Base-by-base conservation (phyloP, 37 sponge, comb jelly and placozoan genomes). In the Lycopodina hypogea region DNA sequence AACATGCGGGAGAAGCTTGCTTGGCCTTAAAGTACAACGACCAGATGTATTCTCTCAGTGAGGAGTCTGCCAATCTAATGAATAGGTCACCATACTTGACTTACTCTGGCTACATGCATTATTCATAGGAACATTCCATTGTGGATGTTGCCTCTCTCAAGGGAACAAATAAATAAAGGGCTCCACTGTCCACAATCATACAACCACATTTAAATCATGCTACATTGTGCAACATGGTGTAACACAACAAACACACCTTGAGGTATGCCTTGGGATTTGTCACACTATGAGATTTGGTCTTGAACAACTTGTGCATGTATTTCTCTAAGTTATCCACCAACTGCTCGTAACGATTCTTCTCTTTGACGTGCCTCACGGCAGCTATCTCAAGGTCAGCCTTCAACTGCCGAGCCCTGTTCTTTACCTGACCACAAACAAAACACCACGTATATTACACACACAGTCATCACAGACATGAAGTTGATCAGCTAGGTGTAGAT, bases 281-380 rank as follows among this genome's bases (percentile, higher is more conserved):
- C 18, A 65, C 17, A 32, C 34, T 30, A 32, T 65, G 66, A 30
- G 32, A 32, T 12, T 32, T 65, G 9, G 66, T 32, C 18, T 3
- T 73, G 34, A 9, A 55, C 24, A 33, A 18, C 56, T 56, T 60
- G 15, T 76, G 37, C 61, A 48, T 35, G 28, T 62, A 38, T 34
- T 70, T 68, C 45, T 62, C 78, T 3, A 34, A 74, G 19, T 18
- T 56, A 11, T 89, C 80, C 1, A 75, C 84, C 35, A 78, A 2
- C 22, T 61, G 78, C 42, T 60, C 23, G 80, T 89, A 89, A 37
- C 36, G 78, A 71, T 74, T 67, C 29, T 64, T 78, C 75, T 83
- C 89, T 78, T 83, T 51, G 9, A 34, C 40, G 23, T 70, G 39
- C 8, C 19, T 76, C 68, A 56, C 17, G 33, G 69, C 68, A 59